Evolutionary conservation across 30 jellyfish, hydroid and myxozoan genomes (phyloP).

Genomic region (Catostylus mosaicus): DNA sequence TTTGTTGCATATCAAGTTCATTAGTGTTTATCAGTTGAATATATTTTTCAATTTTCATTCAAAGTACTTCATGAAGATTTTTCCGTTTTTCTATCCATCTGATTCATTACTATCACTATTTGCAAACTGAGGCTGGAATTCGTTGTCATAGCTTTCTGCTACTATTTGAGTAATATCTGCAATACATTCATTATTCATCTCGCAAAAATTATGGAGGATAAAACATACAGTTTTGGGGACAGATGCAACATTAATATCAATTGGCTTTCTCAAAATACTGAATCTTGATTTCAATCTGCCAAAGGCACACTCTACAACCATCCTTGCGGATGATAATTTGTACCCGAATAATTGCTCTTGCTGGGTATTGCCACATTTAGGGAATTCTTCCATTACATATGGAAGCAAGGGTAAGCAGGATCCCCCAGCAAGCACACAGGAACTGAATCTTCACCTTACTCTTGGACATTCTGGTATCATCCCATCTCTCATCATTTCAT

Average conservation of each 20-base stretch:
- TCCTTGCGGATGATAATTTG: conserved; percentile 62
- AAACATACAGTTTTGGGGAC: conserved; percentile 22
- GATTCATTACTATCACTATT: too few species aligned
- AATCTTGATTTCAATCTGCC: conserved; percentile 68
- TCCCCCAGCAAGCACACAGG: conserved; percentile 63
- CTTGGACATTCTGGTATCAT: conserved; percentile 49
- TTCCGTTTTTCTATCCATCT: too few species aligned
- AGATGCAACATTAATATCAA: conserved; percentile 15
- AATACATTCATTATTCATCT: conserved; percentile 19
- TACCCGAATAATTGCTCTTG: conserved; percentile 65
- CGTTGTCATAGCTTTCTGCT: too few species aligned
- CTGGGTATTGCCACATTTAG: conserved; percentile 40
- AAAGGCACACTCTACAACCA: conserved; percentile 67
- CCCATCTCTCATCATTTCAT: conserved; percentile 12
- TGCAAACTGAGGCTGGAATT: too few species aligned
- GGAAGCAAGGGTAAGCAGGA: conserved; percentile 86
- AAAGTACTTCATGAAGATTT: too few species aligned
- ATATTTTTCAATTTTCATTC: too few species aligned
- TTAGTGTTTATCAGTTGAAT: too few species aligned
- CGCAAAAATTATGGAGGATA: conserved; percentile 24
- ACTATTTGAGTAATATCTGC: background rate
- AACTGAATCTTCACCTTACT: conserved; percentile 52
- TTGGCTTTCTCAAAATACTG: conserved; percentile 13
- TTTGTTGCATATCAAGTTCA: too few species aligned
- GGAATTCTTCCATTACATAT: conserved; percentile 63